Base-by-base conservation (phyloP, 2,797 vertebrate genomes). In the Acanthornis magna region DNA sequence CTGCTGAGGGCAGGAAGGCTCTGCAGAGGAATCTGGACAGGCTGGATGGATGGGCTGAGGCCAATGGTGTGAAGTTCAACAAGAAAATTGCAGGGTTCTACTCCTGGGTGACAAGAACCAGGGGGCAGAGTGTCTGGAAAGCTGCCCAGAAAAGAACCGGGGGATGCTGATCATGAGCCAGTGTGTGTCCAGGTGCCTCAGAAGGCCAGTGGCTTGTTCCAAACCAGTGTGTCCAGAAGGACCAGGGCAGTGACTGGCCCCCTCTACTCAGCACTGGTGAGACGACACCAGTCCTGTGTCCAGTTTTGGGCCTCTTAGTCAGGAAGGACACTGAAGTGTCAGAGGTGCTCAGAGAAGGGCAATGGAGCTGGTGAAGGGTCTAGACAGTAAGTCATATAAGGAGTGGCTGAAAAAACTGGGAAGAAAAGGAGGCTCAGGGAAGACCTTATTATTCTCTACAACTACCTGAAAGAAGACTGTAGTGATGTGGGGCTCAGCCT, bases 111-210 rank as follows among this genome's bases (percentile, higher is more conserved):
- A 40, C n/a, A 70, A 15, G 16, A 50, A 16, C 13, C 19, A 45
- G 20, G 20, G 14, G 14, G 0, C 15, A 70, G 38, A 82, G 21
- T 19, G 12, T 12, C 29, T 58, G 58, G 51, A 58, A 62, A 65
- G 20, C 4, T 25, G n/a, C 10, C 16, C 2, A 4, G 38, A 30
- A 70, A 63, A 89, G 20, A 29, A 25, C 3, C 29, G 22, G 36
- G 7, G 17, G 7, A 7, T 40, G 29, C 10, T 32, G n/a, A 7
- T 4, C 51, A 19, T 10, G 79, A 58, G n/a, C n/a, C 51, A 63
- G 20, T 0, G 0, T 19, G 14, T 38, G 38, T 10, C 16, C 29
- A 36, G 1, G 2, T 26, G 51, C n/a, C 38, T 50, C 34, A 61
- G 47, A 53, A 42, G 30, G 16, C 6, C 12, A 16, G 3, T 15